Evolutionary conservation across 2,113 vertebrate species (phyloP).

Genomic region (Upupa epops): DNA sequence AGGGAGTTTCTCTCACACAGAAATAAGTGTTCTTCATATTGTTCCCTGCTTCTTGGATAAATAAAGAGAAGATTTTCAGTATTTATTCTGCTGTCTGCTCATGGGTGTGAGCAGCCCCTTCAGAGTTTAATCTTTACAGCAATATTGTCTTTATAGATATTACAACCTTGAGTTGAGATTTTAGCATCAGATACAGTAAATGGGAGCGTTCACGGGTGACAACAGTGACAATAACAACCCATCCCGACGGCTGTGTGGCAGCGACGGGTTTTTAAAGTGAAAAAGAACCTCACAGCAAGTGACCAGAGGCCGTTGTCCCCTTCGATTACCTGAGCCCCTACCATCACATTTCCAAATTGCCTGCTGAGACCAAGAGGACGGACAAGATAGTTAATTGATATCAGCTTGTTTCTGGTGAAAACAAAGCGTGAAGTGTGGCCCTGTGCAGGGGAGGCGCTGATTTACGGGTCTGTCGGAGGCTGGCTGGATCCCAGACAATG

Average conservation of each 20-base stretch:
- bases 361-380: neutral
- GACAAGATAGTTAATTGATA: neutral
- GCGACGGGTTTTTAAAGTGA: conserved; percentile 48
- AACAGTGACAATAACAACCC: conserved; percentile 58
- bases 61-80: conserved; percentile 66
- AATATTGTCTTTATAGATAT: conserved; percentile 55
- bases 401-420: neutral
- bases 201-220: conserved; percentile 51
- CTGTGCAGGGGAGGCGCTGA: neutral
- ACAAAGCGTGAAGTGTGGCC: neutral
- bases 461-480: neutral
- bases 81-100: conserved; percentile 67
- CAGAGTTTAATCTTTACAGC: conserved; percentile 67
- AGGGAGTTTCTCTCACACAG: conserved; percentile 62
- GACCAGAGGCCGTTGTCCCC: conserved; percentile 20
- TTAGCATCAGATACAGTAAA: conserved; percentile 66
- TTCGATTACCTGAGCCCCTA: conserved; percentile 10
- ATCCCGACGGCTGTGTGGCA: conserved; percentile 1
- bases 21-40: conserved; percentile 71
- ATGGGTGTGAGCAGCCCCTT: conserved; percentile 51
- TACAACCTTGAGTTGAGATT: conserved; percentile 65
- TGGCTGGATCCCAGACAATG: neutral
- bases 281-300: neutral
- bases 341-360: neutral
- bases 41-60: conserved; percentile 64